Evolutionary conservation across 2,888 invertebrate genomes (phyloP).

Genomic region (Macaria liturata): DNA sequence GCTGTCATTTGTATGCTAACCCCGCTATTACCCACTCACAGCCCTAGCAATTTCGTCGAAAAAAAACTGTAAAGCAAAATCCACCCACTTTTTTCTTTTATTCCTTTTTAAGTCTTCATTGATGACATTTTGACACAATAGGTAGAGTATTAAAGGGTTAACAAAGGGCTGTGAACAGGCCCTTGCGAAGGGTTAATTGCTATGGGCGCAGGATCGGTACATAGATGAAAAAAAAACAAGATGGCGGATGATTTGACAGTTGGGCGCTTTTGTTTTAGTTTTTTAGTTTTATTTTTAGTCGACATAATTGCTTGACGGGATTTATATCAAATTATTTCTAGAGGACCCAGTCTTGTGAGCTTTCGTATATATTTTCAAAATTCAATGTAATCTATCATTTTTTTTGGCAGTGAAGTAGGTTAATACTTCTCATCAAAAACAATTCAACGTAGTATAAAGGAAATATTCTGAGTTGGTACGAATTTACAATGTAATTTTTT

Average conservation of each 20-base stretch:
- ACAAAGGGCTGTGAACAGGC: constrained; percentile 71
- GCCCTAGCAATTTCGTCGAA: constrained; percentile 52
- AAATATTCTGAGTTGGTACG: too few species aligned
- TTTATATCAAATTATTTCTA: too few species aligned
- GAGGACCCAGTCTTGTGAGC: too few species aligned
- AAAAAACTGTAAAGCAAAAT: constrained; percentile 55
- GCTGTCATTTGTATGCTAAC: constrained; percentile 62
- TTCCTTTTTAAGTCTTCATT: constrained; percentile 47
- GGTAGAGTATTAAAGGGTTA: constrained; percentile 69
- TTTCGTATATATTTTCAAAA: too few species aligned
- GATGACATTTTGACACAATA: constrained; percentile 80
- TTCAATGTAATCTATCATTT: too few species aligned
- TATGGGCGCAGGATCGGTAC: constrained; percentile 54
- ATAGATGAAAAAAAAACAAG: constrained; percentile 46
- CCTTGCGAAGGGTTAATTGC: constrained; percentile 76
- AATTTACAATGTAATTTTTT: too few species aligned
- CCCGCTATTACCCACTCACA: constrained; percentile 70
- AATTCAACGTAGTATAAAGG: too few species aligned
- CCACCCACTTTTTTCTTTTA: constrained; percentile 70
- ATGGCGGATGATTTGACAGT: constrained; percentile 34
- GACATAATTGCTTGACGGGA: too few species aligned
- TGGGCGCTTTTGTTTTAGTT: constrained; percentile 20
- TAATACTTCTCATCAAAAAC: too few species aligned
- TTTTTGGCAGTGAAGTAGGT: too few species aligned
- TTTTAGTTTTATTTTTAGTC: background rate